Conservation (phyloP, 2,113 vertebrate species). For the Coreoperca whiteheadi region DNA sequence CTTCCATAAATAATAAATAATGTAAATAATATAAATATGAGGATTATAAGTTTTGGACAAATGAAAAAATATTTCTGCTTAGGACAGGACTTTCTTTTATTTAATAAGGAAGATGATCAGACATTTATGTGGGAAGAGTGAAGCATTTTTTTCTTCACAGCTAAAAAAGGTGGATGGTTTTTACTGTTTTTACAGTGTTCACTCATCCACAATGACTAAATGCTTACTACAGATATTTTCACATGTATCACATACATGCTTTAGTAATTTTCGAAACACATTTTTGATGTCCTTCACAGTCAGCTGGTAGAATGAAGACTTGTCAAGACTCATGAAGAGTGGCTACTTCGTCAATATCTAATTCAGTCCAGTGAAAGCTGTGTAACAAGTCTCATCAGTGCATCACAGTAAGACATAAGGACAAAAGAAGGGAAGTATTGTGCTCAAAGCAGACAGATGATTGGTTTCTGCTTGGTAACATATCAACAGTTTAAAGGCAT, state of each 20-base stretch:
- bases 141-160: neutral
- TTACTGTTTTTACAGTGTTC: neutral
- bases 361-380: slow-evolving; percentile 19
- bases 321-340: slow-evolving; percentile 8
- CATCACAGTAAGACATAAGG: slow-evolving; percentile 12
- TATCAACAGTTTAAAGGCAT: slow-evolving; percentile 2
- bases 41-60: no score
- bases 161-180: neutral
- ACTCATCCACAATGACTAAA: neutral
- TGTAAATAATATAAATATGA: no score
- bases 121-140: neutral
- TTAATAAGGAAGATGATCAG: neutral
- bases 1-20: no score
- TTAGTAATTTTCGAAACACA: neutral
- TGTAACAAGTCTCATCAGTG: neutral
- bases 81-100: neutral
- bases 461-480: slow-evolving; percentile 26
- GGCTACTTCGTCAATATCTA: slow-evolving; percentile 39
- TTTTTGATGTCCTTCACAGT: neutral
- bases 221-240: neutral
- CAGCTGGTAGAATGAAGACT: neutral
- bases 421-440: slow-evolving; percentile 35
- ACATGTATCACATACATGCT: neutral
- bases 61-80: neutral
- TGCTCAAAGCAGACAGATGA: neutral